Conservation (phyloP, 2,888 invertebrate species). For the Atethmia centrago region DNA sequence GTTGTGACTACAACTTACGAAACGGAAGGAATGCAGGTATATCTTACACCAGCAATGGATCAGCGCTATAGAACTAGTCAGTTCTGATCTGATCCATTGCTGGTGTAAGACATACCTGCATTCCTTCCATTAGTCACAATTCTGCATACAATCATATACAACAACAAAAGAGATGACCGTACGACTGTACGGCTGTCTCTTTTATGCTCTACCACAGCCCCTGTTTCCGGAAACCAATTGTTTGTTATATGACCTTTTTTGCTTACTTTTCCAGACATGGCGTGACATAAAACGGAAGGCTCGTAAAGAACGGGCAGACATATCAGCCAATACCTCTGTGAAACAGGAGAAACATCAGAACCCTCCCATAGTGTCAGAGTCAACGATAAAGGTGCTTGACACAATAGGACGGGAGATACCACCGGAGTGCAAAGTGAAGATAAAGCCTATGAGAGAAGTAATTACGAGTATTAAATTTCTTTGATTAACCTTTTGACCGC, state of each 20-base stretch:
- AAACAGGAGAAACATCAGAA: background rate
- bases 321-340: background rate
- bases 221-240: background rate
- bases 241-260: background rate
- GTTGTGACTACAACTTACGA: too few relatives aligned
- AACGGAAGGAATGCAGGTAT: too few relatives aligned
- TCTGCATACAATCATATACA: too few relatives aligned
- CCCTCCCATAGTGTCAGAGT: background rate
- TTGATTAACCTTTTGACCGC: too few relatives aligned
- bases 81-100: too few relatives aligned
- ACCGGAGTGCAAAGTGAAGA: background rate
- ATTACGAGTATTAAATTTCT: background rate
- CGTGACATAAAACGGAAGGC: slow-evolving; percentile 6
- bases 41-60: too few relatives aligned
- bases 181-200: too few relatives aligned
- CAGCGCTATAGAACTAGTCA: too few relatives aligned
- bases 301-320: slow-evolving; percentile 2
- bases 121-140: too few relatives aligned
- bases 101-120: too few relatives aligned
- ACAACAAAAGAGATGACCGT: too few relatives aligned
- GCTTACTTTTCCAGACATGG: background rate
- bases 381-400: slow-evolving; percentile 3
- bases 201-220: background rate
- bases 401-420: slow-evolving; percentile 2
- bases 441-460: slow-evolving; percentile 1